These are phyloP conservation scores for Neoseiulus cucumeris DNA, from an alignment of 1,140 invertebrate genomes.

Conservation along the genomic window DNA sequence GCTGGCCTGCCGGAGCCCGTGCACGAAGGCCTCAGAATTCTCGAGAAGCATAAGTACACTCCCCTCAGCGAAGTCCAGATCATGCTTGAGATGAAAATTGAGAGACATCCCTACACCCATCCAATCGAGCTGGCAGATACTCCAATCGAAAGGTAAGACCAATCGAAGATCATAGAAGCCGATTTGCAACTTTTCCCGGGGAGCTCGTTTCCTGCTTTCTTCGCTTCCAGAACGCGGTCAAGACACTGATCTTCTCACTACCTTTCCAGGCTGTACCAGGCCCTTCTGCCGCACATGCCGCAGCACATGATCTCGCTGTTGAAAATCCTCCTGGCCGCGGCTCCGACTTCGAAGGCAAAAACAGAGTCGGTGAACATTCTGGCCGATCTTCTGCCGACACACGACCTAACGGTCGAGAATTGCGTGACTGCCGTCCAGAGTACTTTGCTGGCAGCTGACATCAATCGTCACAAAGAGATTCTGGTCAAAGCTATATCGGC, in stretches of 20 bases:
- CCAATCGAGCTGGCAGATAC: constrained; percentile 18
- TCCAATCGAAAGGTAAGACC: not conserved
- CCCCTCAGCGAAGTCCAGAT: constrained; percentile 34
- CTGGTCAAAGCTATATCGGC: constrained; percentile 94
- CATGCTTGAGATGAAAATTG: constrained; percentile 33
- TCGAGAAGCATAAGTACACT: constrained; percentile 44
- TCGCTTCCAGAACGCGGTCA: too few relatives aligned
- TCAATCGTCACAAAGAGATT: constrained; percentile 95
- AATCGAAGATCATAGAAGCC: not conserved
- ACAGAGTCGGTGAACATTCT: constrained; percentile 96
- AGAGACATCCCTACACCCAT: constrained; percentile 32
- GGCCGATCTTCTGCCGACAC: constrained; percentile 67
- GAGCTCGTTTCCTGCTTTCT: too few relatives aligned
- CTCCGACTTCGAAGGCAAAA: constrained; percentile 92
- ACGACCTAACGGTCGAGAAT: not conserved
- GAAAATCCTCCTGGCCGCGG: constrained; percentile 88
- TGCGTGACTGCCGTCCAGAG: constrained; percentile 84
- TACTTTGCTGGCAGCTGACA: constrained; percentile 87
- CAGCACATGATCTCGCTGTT: constrained; percentile 92
- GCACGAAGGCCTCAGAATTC: constrained; percentile 73
- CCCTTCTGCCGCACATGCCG: constrained; percentile 73
- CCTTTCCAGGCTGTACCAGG: constrained; percentile 53
- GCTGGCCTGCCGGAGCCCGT: constrained; percentile 83
- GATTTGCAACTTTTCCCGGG: constrained; percentile 3
- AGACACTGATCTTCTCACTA: constrained; percentile 6